phyloP scores from a whole-genome alignment of 2,888 invertebrate genomes.

The Clitarchus hookeri region DNA sequence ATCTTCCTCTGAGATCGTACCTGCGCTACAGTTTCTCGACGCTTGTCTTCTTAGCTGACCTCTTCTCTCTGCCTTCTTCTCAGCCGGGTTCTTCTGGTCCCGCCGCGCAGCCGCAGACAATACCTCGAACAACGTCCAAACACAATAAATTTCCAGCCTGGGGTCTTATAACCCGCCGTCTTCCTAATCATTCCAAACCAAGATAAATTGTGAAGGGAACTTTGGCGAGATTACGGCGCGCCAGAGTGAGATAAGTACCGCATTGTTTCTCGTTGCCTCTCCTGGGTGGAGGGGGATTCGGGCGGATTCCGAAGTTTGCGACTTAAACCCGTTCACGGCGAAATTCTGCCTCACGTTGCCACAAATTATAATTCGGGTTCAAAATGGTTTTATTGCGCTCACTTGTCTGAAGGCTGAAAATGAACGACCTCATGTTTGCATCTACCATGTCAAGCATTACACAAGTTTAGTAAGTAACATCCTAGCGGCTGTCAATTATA shows the following conservation, averaged over 20 bases:
- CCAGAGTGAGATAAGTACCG: background rate
- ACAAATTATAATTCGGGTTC: background rate
- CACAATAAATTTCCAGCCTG: constrained; percentile 2
- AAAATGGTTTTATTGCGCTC: background rate
- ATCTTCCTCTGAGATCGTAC: background rate
- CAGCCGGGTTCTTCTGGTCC: background rate
- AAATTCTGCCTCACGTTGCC: background rate
- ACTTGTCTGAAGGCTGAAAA: background rate
- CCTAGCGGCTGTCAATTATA: too few species aligned
- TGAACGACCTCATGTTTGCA: background rate
- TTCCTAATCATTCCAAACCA: constrained; percentile 20
- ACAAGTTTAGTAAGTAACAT: too few species aligned
- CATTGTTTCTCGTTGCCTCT: background rate
- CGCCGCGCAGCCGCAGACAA: constrained; percentile 18
- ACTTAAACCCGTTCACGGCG: background rate
- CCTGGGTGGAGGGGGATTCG: background rate
- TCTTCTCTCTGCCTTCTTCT: constrained; percentile 21
- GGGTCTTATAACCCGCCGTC: constrained; percentile 24
- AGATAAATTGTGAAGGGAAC: constrained; percentile 21
- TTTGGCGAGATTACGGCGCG: constrained; percentile 10
- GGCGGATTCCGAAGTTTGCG: background rate
- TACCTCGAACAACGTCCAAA: constrained; percentile 23
- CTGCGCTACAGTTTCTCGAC: background rate
- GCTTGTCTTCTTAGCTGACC: background rate
- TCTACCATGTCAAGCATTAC: too few species aligned